Evolutionary conservation across 2,888 invertebrate genomes (phyloP).

Genomic region (Holacanthella duospinosa): DNA sequence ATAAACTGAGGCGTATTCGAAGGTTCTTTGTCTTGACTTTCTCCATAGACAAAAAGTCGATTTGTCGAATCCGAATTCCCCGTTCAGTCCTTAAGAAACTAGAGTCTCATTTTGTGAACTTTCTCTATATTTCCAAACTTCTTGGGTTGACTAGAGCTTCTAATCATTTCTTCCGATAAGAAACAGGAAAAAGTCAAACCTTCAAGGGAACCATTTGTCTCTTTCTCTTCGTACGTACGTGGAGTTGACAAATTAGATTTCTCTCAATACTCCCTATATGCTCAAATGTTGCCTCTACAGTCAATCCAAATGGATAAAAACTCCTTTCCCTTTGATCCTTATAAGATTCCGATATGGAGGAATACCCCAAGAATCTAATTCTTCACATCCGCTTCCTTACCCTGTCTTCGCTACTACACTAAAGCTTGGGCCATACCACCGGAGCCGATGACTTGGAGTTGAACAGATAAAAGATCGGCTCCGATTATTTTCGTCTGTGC

Average conservation of each 20-base stretch:
- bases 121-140: neutral
- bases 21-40: too few species aligned
- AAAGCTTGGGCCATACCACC: too few species aligned
- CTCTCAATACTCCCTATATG: slow-evolving; percentile 8
- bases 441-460: too few species aligned
- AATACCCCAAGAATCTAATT: slow-evolving; percentile 1
- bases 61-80: too few species aligned
- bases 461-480: too few species aligned
- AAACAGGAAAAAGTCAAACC: slow-evolving; percentile 16
- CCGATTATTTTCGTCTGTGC: too few species aligned
- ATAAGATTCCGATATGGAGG: neutral
- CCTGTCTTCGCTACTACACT: too few species aligned
- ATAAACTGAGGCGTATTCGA: too few species aligned
- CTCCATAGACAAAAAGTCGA: too few species aligned
- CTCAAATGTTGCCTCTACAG: slow-evolving; percentile 1
- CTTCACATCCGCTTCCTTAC: neutral
- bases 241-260: slow-evolving; percentile 38
- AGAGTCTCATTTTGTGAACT: neutral
- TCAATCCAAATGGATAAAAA: neutral
- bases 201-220: slow-evolving; percentile 35
- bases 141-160: neutral
- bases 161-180: slow-evolving; percentile 10
- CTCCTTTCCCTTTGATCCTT: too few species aligned
- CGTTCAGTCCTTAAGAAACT: neutral
- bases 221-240: slow-evolving; percentile 22